Base-by-base conservation (phyloP, 64 coral and sea anemone genomes). In the Exaiptasia diaphana region DNA sequence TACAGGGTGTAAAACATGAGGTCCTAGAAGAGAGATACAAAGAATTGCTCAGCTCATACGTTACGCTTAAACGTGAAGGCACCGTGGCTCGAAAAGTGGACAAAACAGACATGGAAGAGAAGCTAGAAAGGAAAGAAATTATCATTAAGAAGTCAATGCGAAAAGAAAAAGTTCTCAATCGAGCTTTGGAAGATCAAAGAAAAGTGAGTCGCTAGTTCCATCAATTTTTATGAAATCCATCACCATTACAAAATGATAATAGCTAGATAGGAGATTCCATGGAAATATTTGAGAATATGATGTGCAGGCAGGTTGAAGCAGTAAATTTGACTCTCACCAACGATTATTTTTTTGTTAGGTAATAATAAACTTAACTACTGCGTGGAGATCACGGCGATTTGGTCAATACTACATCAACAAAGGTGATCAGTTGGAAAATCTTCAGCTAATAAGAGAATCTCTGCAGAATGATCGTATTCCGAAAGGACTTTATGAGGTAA, bases 151-250 rank as follows among this genome's bases (percentile, higher is more conserved):
- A 77, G 35, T 49, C 61, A 0, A 56, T 86, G 26, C 33, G 71
- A 34, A 77, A 68, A 17, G 83, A 78, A 37, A 25, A 40, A 33
- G 88, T 69, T 3, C 34, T 77, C 2, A 50, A 64, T 33, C 65
- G 65, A 71, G 81, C n/a, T 17, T 33, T 76, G 9, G 81, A 71
- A 0, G 80, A 91, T 35, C 88, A 91, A 34, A 91, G 81, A 48
- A 85, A 55, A 39, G 72, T 64, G n/a, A 37, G 67, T 14, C n/a
- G n/a, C n/a, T n/a, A n/a, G n/a, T n/a, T n/a, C n/a, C n/a, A n/a
- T n/a, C n/a, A n/a, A n/a, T n/a, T n/a, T n/a, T n/a, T n/a, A n/a
- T n/a, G n/a, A n/a, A n/a, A n/a, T n/a, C n/a, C n/a, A n/a, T n/a
- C n/a, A n/a, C n/a, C n/a, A n/a, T n/a, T n/a, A n/a, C n/a, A n/a